Percentiles rank a stretch among this genome's conserved stretches.
Conservation (phyloP, 2,797 vertebrate species). For the Strix occidentalis region DNA sequence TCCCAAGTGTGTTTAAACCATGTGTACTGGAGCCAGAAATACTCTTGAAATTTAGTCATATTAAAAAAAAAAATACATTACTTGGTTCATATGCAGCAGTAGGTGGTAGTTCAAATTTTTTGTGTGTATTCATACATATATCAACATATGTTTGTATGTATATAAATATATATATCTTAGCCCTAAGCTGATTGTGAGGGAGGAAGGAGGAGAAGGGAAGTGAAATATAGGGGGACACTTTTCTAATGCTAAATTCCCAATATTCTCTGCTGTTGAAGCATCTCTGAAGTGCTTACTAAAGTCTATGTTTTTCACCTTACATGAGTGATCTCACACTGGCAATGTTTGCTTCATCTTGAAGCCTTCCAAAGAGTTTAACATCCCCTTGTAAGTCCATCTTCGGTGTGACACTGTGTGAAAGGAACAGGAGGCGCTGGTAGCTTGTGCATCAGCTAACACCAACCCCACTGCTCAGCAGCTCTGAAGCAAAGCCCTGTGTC, state of each 20-base stretch:
- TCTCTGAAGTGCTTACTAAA: not conserved
- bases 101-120: not conserved
- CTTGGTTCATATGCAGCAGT: not conserved
- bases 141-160: not conserved
- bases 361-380: not conserved
- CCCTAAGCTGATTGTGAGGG: not conserved
- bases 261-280: not conserved
- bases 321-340: not conserved
- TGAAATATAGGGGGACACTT: not conserved
- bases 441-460: accelerated
- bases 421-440: not conserved
- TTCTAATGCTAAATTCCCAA: not conserved
- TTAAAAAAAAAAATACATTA: not conserved
- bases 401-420: not conserved
- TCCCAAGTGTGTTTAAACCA: not conserved
- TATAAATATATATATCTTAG: not conserved
- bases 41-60: not conserved
- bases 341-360: not conserved
- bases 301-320: not conserved
- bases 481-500: no score
- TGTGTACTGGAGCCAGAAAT: not conserved
- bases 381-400: not conserved
- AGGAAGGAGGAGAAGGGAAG: not conserved
- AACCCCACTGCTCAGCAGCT: not conserved
- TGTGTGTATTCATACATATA: not conserved